Evolutionary conservation across 2,888 invertebrate genomes (phyloP).

Genomic region (Gortyna flavago): DNA sequence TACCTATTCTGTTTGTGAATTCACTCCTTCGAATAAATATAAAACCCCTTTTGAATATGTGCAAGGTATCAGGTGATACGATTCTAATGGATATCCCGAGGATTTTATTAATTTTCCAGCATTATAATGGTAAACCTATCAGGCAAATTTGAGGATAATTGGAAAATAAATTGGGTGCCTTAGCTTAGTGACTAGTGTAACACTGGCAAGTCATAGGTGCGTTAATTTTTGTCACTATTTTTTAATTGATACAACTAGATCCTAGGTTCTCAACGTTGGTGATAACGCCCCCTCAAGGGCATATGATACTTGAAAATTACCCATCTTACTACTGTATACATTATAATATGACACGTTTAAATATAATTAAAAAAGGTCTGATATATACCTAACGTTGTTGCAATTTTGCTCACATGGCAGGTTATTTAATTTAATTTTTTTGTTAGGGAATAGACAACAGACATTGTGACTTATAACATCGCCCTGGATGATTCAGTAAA

Average conservation of each 20-base stretch:
- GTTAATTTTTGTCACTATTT: not conserved
- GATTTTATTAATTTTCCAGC: conserved; percentile 38
- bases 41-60: conserved; percentile 54
- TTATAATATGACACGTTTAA: too few species aligned
- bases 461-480: too few species aligned
- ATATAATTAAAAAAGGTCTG: too few species aligned
- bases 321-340: too few species aligned
- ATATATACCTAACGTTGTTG: too few species aligned
- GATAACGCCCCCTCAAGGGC: too few species aligned
- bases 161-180: not conserved
- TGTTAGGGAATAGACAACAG: too few species aligned
- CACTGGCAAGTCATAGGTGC: not conserved
- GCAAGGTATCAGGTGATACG: conserved; percentile 56
- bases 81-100: conserved; percentile 42
- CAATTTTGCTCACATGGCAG: too few species aligned
- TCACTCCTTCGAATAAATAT: conserved; percentile 26
- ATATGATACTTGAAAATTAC: too few species aligned
- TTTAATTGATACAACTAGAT: not conserved
- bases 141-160: conserved; percentile 9
- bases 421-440: too few species aligned
- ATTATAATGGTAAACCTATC: conserved; percentile 12
- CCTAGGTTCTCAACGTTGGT: too few species aligned
- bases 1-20: conserved; percentile 56
- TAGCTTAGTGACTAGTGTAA: not conserved
- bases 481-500: too few species aligned